Base-by-base conservation (phyloP, 2,797 vertebrate genomes). In the Karalla daura region DNA sequence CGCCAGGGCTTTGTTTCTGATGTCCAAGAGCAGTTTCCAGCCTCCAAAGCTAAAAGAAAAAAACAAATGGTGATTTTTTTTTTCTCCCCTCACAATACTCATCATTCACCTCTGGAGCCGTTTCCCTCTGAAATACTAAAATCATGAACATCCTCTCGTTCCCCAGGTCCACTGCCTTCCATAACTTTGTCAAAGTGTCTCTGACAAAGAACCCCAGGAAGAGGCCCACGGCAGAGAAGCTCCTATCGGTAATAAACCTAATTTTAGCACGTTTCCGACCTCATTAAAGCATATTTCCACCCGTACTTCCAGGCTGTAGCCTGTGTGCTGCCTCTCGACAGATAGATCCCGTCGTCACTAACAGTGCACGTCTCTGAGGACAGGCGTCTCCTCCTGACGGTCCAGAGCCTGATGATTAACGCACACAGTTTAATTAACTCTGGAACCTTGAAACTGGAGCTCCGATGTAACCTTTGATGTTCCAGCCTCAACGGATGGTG, bases 31-130 rank as follows among this genome's bases (percentile, higher is more conserved):
- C 82, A 96, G 93, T 89, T 99, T 99, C 86, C 97, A 98, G 62
- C 96, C 98, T 1, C 98, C 98, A 1, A 98, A 98, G 85, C 93
- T 99, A 94, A 99, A 99, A 91, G 97, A 99, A 87, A 98, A 98
- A 92, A 94, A 92, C 72, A 99, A 96, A 93, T 99, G 98, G 98
- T 99, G 77, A 91, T 95, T 92, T n/a, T n/a, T n/a, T n/a, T n/a
- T n/a, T n/a, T n/a, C n/a, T n/a, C n/a, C n/a, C 35, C n/a, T 3
- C 18, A 21, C 2, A 66, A 56, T 36, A 14, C 64, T 52, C 23
- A 32, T 2, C 10, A 2, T 49, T 11, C 12, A 0, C 36, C n/a
- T 43, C 25, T 41, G 7, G 3, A 7, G 20, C 55, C 20, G 18
- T 2, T n/a, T n/a, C n/a, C n/a, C n/a, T n/a, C n/a, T n/a, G n/a